Conservation (phyloP, 92 coral and sea anemone genomes). For the Paragorgia papillata region DNA sequence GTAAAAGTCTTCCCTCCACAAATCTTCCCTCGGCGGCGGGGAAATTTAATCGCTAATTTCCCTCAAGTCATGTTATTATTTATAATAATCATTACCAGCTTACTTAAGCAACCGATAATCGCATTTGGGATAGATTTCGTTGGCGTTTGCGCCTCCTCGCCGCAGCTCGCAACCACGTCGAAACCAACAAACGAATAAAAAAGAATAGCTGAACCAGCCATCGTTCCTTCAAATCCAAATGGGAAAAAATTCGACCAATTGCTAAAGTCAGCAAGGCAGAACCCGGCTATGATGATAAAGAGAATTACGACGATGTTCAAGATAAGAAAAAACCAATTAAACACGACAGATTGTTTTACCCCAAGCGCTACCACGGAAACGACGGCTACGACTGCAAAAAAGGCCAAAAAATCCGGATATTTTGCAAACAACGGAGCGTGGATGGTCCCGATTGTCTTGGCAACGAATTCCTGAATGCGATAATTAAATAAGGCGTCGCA, state of each 20-base stretch:
- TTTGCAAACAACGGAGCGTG: slow-evolving; percentile 56
- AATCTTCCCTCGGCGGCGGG: too few species aligned
- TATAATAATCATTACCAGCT: slow-evolving; percentile 30
- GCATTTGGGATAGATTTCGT: slow-evolving; percentile 80
- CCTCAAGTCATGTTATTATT: too few species aligned
- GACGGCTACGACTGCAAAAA: slow-evolving; percentile 48
- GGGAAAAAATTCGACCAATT: slow-evolving; percentile 90
- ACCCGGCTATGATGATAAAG: slow-evolving; percentile 66
- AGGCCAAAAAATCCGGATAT: slow-evolving; percentile 87
- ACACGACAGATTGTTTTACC: slow-evolving; percentile 73
- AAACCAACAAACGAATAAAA: slow-evolving; percentile 97
- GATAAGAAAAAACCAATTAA: slow-evolving; percentile 69
- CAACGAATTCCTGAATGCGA: slow-evolving; percentile 62
- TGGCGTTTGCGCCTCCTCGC: slow-evolving; percentile 89
- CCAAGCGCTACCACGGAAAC: slow-evolving; percentile 71
- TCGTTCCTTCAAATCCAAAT: slow-evolving; percentile 77
- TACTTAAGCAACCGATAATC: slow-evolving; percentile 78
- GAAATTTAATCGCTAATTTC: too few species aligned
- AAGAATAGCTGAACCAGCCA: slow-evolving; percentile 89
- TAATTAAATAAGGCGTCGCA: slow-evolving; percentile 73
- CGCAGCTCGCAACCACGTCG: slow-evolving; percentile 89
- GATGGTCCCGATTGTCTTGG: slow-evolving; percentile 67
- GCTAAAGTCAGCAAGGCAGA: slow-evolving; percentile 69
- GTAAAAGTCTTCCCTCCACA: too few species aligned
- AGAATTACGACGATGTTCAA: slow-evolving; percentile 74